Evolutionary conservation across 2,797 vertebrate species (phyloP).

Genomic region (Lagodon rhomboides): DNA sequence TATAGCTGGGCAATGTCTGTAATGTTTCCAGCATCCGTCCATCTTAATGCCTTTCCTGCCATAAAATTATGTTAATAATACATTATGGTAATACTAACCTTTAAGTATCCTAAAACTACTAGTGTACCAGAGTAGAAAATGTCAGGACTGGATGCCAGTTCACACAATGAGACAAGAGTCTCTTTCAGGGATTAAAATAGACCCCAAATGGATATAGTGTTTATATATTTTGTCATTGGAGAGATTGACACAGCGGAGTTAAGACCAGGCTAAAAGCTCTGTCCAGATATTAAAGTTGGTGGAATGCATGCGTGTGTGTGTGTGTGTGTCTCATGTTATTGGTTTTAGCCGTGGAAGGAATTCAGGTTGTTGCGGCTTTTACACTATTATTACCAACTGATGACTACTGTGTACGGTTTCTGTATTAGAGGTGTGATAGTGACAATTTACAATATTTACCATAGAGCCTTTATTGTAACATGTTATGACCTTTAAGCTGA

Average conservation of each 20-base stretch:
- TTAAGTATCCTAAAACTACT: conserved; percentile 6
- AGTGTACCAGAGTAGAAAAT: background rate
- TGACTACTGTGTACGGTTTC: background rate
- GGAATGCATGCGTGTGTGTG: background rate
- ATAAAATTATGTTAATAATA: conserved; percentile 16
- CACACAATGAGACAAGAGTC: background rate
- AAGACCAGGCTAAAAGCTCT: conserved; percentile 45
- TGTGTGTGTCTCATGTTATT: background rate
- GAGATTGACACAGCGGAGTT: conserved; percentile 32
- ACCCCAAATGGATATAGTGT: conserved; percentile 5
- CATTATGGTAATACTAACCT: conserved; percentile 30
- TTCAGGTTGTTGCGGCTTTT: background rate
- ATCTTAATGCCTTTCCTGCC: conserved; percentile 12
- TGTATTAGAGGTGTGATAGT: background rate
- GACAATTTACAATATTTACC: background rate
- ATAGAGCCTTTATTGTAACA: background rate
- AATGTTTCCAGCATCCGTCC: conserved; percentile 16
- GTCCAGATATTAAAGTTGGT: conserved; percentile 42
- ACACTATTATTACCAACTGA: conserved; percentile 7
- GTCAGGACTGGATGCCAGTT: background rate
- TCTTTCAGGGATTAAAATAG: conserved; percentile 22
- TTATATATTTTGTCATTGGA: conserved; percentile 16
- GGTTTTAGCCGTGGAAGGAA: background rate
- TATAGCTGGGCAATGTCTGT: background rate
- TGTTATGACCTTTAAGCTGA: background rate